Evolutionary conservation across 2,888 invertebrate genomes (phyloP), one percentile per base, ranked within the genome.

Genomic region (Thymelicus acteon): DNA sequence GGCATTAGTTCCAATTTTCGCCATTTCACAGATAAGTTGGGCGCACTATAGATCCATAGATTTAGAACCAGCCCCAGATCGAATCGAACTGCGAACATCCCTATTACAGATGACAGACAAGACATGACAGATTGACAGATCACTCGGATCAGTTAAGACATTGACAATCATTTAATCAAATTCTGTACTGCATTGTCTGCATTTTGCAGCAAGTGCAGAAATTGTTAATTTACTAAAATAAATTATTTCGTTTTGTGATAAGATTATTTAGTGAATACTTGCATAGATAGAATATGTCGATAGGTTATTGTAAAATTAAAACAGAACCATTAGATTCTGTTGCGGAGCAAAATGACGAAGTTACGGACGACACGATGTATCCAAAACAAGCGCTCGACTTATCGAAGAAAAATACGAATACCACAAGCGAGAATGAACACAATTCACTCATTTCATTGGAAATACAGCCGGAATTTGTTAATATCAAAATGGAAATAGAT

Each of bases 401-500:
- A 7, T 62, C 61, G 40, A 54, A 12, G 12, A 67, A 61, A 40
- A 47, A 68, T 13, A 62, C 24, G 31, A 54, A 57, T 13, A 31
- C 0, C 15, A 68, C 19, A 58, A 44, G n/a, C 54, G 61, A 64
- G 39, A 71, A 72, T 60, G 44, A 64, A 39, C 44, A 60, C 49
- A 69, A 61, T 12, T 12, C 24, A 54, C 12, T 8, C 19, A 57
- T 65, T 24, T 57, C 60, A 37, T 57, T 37, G 57, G 54, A 31
- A 67, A 70, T 49, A 49, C 24, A 66, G 13, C 67, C 72, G 4
- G 78, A 77, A 57, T 78, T 77, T 64, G 70, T 78, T 37, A 75
- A 62, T 65, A 71, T 78, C 47, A 78, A 78, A 67, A 54, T 57
- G 15, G 78, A 78, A 73, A 61, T 72, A 6, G 71, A 72, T 24